These are phyloP conservation scores for Poeciliopsis retropinna DNA, from an alignment of 2,113 vertebrate genomes.

Conservation along the genomic window DNA sequence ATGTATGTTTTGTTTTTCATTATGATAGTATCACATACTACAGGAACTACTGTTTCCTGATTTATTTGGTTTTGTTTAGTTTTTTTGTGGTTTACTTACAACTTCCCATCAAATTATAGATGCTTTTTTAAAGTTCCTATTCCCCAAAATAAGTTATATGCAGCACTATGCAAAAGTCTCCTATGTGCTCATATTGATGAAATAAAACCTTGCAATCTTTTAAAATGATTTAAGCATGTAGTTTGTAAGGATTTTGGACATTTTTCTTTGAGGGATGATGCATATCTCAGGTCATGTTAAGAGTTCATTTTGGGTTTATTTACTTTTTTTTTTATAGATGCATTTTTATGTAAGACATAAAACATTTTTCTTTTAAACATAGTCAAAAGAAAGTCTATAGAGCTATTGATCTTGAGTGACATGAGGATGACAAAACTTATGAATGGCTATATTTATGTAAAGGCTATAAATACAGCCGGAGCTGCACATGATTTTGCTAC, in stretches of 20 bases:
- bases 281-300: no score
- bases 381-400: neutral
- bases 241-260: no score
- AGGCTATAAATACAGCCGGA: neutral
- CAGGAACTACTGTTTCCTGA: neutral
- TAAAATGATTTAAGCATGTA: no score
- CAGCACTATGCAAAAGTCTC: neutral
- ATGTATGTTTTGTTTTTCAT: neutral
- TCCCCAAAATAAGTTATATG: neutral
- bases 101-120: neutral
- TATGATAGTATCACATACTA: neutral
- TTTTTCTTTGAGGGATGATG: no score
- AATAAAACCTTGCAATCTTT: no score
- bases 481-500: neutral
- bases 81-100: neutral
- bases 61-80: no score
- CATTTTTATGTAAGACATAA: neutral
- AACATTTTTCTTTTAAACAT: neutral
- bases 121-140: neutral
- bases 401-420: neutral
- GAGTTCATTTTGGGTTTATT: neutral
- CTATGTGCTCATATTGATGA: no score
- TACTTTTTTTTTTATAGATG: neutral
- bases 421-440: neutral
- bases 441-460: neutral